These are phyloP conservation scores for Sycophila texana DNA, from an alignment of 2,888 invertebrate species.

Conservation along the genomic window DNA sequence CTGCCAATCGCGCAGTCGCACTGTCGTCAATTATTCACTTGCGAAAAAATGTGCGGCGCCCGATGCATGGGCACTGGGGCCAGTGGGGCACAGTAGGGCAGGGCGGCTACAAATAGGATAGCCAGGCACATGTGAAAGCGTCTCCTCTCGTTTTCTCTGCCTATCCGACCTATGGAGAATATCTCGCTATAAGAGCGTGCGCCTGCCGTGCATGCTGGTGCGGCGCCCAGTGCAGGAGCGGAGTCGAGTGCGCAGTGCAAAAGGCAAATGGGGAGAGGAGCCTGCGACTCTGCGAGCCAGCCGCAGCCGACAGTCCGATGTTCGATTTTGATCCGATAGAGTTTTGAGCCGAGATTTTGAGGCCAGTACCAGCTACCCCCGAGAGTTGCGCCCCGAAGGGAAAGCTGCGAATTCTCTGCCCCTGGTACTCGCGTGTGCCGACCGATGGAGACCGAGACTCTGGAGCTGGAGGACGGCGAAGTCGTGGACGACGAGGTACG, in stretches of 20 bases:
- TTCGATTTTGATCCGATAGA: conserved; percentile 45
- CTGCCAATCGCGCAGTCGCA: too few relatives aligned
- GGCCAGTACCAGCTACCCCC: neutral
- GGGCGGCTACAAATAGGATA: too few relatives aligned
- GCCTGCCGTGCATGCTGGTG: too few relatives aligned
- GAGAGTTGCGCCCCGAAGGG: neutral
- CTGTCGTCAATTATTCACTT: too few relatives aligned
- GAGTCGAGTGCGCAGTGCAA: neutral
- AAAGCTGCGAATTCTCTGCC: neutral
- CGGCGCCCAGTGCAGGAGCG: too few relatives aligned
- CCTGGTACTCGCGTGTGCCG: neutral
- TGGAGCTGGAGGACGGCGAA: conserved; percentile 79
- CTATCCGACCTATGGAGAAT: too few relatives aligned
- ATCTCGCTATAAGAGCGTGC: too few relatives aligned
- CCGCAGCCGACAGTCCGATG: conserved; percentile 18
- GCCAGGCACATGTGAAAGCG: too few relatives aligned
- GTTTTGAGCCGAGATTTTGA: neutral
- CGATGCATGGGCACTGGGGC: too few relatives aligned
- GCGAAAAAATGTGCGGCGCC: too few relatives aligned
- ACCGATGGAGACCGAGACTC: conserved; percentile 79
- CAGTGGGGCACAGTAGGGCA: too few relatives aligned
- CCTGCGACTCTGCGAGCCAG: neutral
- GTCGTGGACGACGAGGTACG: conserved; percentile 82
- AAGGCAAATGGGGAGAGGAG: conserved; percentile 25
- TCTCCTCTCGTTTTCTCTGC: too few relatives aligned